phyloP scores from a whole-genome alignment of 2,113 vertebrate genomes.

The Hemibagrus wyckioides region DNA sequence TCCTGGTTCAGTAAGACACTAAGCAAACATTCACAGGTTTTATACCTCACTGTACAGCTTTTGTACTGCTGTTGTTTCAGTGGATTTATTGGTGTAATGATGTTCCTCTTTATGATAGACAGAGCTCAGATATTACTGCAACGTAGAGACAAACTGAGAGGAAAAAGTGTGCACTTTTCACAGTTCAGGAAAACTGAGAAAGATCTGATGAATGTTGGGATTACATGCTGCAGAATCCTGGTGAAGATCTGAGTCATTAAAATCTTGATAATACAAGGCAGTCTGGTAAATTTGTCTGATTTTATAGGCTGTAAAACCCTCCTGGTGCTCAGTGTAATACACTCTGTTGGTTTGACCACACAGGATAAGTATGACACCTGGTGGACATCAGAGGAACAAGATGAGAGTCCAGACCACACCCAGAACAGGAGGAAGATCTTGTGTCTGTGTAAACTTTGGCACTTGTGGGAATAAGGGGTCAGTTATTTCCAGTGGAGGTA shows the following conservation, averaged over 20 bases:
- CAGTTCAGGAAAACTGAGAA: background rate
- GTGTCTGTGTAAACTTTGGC: background rate
- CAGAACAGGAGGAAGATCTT: background rate
- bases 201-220: background rate
- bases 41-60: background rate
- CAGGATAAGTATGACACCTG: background rate
- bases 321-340: background rate
- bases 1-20: background rate
- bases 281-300: background rate
- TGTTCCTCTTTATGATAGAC: conserved; percentile 41
- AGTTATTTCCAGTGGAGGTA: background rate
- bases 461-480: background rate
- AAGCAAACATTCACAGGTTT: conserved; percentile 39
- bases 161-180: background rate
- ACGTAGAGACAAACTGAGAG: background rate
- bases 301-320: background rate
- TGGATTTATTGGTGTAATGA: conserved; percentile 31
- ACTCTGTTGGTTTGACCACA: background rate
- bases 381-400: conserved; percentile 4
- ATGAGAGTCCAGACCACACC: background rate
- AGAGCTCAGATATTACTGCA: background rate
- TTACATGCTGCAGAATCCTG: background rate
- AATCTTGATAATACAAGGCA: background rate
- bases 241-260: background rate
- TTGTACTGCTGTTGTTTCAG: conserved; percentile 34